A percentile compares a stretch with the other conserved stretches of the same genome.
phyloP scores from a whole-genome alignment of 2,888 invertebrate genomes.

The Sicus ferrugineus region DNA sequence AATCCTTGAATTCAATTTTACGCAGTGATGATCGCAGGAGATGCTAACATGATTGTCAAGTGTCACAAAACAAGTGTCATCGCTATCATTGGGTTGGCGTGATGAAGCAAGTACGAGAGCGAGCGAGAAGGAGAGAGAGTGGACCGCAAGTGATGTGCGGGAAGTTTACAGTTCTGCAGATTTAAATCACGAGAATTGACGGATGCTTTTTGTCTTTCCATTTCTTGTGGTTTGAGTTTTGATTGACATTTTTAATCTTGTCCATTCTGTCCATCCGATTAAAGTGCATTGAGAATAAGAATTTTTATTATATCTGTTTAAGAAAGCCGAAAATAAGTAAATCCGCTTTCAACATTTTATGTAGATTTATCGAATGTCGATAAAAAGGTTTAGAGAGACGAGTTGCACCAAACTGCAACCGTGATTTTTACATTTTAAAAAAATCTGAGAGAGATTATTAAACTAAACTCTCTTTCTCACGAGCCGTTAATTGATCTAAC shows the following conservation, averaged over 20 bases:
- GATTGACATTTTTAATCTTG: conserved; percentile 27
- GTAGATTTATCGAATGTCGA: no score
- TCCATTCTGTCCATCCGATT: conserved; percentile 28
- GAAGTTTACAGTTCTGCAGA: no score
- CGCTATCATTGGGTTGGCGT: neutral
- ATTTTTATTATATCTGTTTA: neutral
- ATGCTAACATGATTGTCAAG: conserved; percentile 50
- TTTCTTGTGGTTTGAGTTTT: neutral
- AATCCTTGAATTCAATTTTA: conserved; percentile 65
- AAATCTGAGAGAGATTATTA: no score
- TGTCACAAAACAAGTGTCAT: conserved; percentile 30
- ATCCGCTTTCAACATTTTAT: no score
- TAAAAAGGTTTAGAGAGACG: no score
- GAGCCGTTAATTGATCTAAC: no score
- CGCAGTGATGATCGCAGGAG: conserved; percentile 58
- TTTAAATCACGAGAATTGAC: conserved; percentile 2
- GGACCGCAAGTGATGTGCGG: no score
- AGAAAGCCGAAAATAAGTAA: no score
- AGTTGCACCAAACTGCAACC: neutral
- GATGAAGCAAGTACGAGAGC: neutral
- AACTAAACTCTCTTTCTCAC: no score
- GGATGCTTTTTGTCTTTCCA: conserved; percentile 9
- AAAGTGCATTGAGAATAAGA: conserved; percentile 2
- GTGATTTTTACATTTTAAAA: no score
- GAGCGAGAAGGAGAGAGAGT: neutral